Evolutionary conservation across 2,888 invertebrate genomes (phyloP).

Genomic region (Nudaria mundana): DNA sequence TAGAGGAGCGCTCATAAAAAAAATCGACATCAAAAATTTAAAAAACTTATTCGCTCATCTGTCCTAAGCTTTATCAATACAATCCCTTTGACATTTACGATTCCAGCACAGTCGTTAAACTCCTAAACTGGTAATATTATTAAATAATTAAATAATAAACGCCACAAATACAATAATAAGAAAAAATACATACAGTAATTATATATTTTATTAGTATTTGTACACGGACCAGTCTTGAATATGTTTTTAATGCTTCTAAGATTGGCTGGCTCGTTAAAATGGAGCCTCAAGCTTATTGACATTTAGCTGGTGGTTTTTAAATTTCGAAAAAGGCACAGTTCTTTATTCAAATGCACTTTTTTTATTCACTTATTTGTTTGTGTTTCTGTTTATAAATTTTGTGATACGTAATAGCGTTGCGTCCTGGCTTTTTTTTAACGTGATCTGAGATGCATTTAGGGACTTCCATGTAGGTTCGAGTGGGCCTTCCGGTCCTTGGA

Average conservation of each 20-base stretch:
- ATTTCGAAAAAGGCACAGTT: too few species aligned
- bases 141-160: constrained; percentile 57
- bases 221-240: neutral
- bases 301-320: neutral
- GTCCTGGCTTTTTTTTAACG: too few species aligned
- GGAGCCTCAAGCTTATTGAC: neutral
- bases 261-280: neutral
- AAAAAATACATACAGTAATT: constrained; percentile 8
- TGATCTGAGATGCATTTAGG: too few species aligned
- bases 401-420: too few species aligned
- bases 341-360: too few species aligned
- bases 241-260: constrained; percentile 1
- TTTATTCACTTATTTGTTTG: too few species aligned
- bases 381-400: too few species aligned
- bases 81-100: constrained; percentile 8
- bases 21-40: too few species aligned
- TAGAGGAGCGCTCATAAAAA: too few species aligned
- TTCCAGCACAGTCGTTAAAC: constrained; percentile 38
- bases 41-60: constrained; percentile 6
- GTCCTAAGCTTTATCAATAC: constrained; percentile 7
- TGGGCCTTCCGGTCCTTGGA: too few species aligned
- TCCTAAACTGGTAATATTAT: constrained; percentile 45
- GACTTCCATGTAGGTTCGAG: too few species aligned
- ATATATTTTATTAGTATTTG: constrained; percentile 6
- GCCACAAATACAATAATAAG: constrained; percentile 30